phyloP scores from a whole-genome alignment of 2,888 invertebrate genomes.

The Patella ulyssiponensis region DNA sequence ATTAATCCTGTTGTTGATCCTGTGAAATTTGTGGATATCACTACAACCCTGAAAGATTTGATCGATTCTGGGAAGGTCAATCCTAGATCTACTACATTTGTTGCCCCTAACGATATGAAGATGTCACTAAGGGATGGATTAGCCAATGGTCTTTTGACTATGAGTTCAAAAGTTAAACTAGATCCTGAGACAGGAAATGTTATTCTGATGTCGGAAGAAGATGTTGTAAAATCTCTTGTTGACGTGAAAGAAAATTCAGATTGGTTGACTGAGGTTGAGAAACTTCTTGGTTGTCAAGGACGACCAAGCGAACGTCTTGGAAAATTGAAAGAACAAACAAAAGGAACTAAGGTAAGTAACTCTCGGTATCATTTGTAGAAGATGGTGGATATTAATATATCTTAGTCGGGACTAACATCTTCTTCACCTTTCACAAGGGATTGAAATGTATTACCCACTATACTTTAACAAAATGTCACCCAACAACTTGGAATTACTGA shows the following conservation, averaged over 20 bases:
- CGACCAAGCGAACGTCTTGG: slow-evolving; percentile 56
- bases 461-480: too few relatives aligned
- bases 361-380: background rate
- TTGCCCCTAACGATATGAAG: slow-evolving; percentile 74
- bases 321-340: slow-evolving; percentile 48
- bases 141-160: slow-evolving; percentile 80
- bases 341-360: slow-evolving; percentile 49
- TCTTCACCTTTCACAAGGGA: too few relatives aligned
- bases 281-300: slow-evolving; percentile 50
- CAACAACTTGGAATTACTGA: too few relatives aligned
- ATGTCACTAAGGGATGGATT: slow-evolving; percentile 77
- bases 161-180: slow-evolving; percentile 78
- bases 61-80: slow-evolving; percentile 62
- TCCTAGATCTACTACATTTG: slow-evolving; percentile 57
- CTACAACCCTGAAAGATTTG: slow-evolving; percentile 58
- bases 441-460: too few relatives aligned
- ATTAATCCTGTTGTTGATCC: slow-evolving; percentile 59
- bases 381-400: background rate
- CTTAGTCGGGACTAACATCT: background rate
- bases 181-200: slow-evolving; percentile 61
- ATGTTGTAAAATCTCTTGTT: slow-evolving; percentile 61
- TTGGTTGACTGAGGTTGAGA: slow-evolving; percentile 64
- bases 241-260: slow-evolving; percentile 64
- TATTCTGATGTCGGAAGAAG: slow-evolving; percentile 59
- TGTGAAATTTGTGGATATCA: slow-evolving; percentile 59